Evolutionary conservation across 2,113 vertebrate genomes (phyloP), one percentile per base, ranked within the genome.

Genomic region (Globicephala melas): DNA sequence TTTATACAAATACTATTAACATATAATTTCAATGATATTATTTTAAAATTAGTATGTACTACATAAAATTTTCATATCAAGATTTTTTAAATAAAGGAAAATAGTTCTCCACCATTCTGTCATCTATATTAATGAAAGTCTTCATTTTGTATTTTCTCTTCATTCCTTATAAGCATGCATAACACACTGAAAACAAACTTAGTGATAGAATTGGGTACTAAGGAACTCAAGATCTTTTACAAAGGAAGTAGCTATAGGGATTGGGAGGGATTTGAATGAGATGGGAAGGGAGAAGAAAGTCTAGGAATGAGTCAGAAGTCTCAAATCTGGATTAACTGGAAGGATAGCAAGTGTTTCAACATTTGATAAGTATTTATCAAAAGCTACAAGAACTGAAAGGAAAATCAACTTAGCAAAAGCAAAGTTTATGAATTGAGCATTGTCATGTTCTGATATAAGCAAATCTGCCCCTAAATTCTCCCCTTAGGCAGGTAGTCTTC

Each of bases 41-140:
- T 91, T 95, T 92, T 23, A 31, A 95, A 96, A 67, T 47, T 84
- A 44, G 14, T 94, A 85, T 47, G 50, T 73, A 83, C 44, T 85
- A 6, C 3, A 55, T 53, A 80, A 82, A 41, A 87, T 92, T 31
- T 28, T 63, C 36, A 79, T 60, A 65, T 36, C 62, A 79, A 94
- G 13, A 63, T 63, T 38, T 63, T 50, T 44, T 92, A 89, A 79
- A 23, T 28, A 87, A 84, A 93, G 12, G 33, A 58, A 89, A 87
- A 65, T 26, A 71, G 76, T 74, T 88, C 44, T 73, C 68, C 44
- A 60, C 14, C 18, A 71, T 53, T 89, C n/a, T 83, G 36, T 79
- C 70, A 60, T 74, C 41, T 80, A 58, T 26, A 55, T 23, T 21
- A 92, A 41, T 53, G 31, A 86, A 95, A 94, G 6, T 83, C 62